Base-by-base conservation (phyloP, 2,888 invertebrate genomes). In the Octodonta nipae region DNA sequence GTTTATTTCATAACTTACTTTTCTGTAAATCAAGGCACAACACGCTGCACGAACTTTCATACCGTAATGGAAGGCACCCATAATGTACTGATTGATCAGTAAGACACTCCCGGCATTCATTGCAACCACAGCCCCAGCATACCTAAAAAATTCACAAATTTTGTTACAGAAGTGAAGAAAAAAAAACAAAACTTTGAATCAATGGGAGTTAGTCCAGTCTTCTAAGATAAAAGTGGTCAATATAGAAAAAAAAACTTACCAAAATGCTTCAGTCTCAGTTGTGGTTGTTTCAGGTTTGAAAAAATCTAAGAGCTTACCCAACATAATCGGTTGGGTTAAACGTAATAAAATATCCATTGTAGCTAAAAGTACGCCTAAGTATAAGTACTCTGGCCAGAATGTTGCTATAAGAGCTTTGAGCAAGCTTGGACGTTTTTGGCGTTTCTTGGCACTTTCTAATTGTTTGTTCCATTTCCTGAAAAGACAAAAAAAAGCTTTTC, bases 11-110 rank as follows among this genome's bases (percentile, higher is more conserved):
- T n/a, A 26, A 49, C 52, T 51, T 60, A 86, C 86, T 75, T 91
- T 91, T 65, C 84, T 74, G 54, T 85, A 88, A 34, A 91, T 73
- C 8, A 89, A 64, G 2, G 85, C 80, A 53, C 86, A 85, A 31
- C 80, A 77, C 0, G 87, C 83, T 1, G 86, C 74, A 43, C 88
- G 69, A 32, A 86, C 71, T 61, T 76, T 73, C 75, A 86, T 81
- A 15, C 88, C 88, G 27, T 81, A 71, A 51, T 82, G 78, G 47
- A 76, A 77, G 4, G 76, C 75, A 33, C 70, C 69, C 53, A 74
- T 74, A 16, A 75, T 65, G 30, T 73, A 70, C 52, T 79, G 78
- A 55, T 78, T 78, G 47, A 73, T 68, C 10, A 73, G 61, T 44
- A 79, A 62, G 8, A 71, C 73, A 46, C 67, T 71, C 13, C 65